Base-by-base conservation (phyloP, 2,797 vertebrate genomes). In the Rhincodon typus region DNA sequence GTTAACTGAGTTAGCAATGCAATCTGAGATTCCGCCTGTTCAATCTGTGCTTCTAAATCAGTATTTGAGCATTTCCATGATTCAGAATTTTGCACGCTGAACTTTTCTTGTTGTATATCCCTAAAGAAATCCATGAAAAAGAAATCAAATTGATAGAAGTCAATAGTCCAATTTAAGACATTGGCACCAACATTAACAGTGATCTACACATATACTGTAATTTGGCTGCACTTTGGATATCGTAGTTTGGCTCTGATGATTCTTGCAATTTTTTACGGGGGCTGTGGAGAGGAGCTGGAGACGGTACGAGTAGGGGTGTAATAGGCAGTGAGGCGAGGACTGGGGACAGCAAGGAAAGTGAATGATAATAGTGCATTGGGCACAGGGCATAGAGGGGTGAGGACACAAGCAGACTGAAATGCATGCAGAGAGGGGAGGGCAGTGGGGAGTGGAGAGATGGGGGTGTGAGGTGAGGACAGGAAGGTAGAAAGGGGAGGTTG, bases 1-100 rank as follows among this genome's bases (percentile, higher is more conserved):
- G 98, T 98, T 46, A 99, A 96, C 15, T 96, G 96, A 0, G 96
- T 97, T 96, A 99, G 97, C 96, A 97, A 97, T 19, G 96, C 96
- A 38, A 98, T 97, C 74, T 98, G 97, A 74, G 96, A 96, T 97
- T 98, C 97, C 96, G 98, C 95, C 86, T 97, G 96, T 95, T 97
- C 97, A 96, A 99, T 96, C 4, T 98, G 97, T 96, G 97, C 96
- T 96, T 96, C 97, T 96, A 98, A 96, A 69, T 96, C 96, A 95
- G 96, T 57, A 21, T 0, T n/a, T 27, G 94, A 95, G 46, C 50
- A 94, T 94, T 94, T 94, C 94, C 94, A 77, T n/a, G 72, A 95
- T 77, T 77, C 70, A 74, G 46, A 46, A 77, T 77, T 95, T 34
- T 53, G 94, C 8, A 53, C 1, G 3, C 5, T 57, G 46, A 95